Evolutionary conservation across 2,888 invertebrate species (phyloP).

Genomic region (Onthophagus sagittarius): DNA sequence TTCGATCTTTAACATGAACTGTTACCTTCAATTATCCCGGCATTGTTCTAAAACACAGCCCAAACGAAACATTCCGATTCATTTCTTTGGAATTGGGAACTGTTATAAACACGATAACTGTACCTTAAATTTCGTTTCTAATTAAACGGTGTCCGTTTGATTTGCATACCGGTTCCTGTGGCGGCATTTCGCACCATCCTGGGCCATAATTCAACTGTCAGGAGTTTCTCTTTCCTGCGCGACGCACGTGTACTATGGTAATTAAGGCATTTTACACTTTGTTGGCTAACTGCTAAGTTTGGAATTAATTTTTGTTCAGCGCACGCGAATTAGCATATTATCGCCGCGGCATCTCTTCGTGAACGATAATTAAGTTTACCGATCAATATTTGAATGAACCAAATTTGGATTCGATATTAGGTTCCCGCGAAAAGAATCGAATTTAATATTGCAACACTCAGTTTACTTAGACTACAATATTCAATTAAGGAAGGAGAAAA

Average conservation of each 20-base stretch:
- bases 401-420: neutral
- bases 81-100: neutral
- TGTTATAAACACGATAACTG: neutral
- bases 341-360: neutral
- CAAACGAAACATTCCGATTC: neutral
- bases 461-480: too few relatives aligned
- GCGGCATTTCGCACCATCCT: slow-evolving; percentile 2
- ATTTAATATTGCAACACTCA: too few relatives aligned
- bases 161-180: slow-evolving; percentile 3
- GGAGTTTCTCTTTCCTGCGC: slow-evolving; percentile 3
- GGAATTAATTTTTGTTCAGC: slow-evolving; percentile 9
- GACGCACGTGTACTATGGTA: slow-evolving; percentile 10
- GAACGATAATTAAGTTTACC: neutral
- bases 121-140: neutral
- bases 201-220: slow-evolving; percentile 9
- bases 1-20: neutral
- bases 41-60: neutral
- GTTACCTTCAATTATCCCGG: too few relatives aligned
- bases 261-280: slow-evolving; percentile 13
- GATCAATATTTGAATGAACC: neutral
- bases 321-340: slow-evolving; percentile 6
- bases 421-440: neutral
- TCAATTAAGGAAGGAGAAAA: too few relatives aligned
- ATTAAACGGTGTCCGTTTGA: neutral
- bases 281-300: slow-evolving; percentile 9